phyloP scores from a whole-genome alignment of 2,888 invertebrate genomes.

The Baccha elongata region DNA sequence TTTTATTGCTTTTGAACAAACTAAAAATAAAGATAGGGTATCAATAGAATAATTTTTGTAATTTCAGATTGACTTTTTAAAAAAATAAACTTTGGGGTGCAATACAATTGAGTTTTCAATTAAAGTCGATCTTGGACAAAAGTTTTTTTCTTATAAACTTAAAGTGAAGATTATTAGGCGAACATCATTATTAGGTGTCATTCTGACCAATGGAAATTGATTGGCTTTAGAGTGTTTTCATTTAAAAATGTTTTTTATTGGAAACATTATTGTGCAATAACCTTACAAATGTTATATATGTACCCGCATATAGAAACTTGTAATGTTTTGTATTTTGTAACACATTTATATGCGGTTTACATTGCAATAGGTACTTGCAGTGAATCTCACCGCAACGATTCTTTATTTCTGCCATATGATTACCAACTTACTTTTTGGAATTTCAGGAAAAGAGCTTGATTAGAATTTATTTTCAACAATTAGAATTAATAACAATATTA shows the following conservation, averaged over 20 bases:
- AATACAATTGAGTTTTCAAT: conserved; percentile 14
- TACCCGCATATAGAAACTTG: background rate
- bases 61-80: conserved; percentile 5
- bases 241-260: background rate
- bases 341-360: too few relatives aligned
- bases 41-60: background rate
- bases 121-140: conserved; percentile 11
- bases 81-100: background rate
- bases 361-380: too few relatives aligned
- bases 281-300: background rate
- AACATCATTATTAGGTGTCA: conserved; percentile 18
- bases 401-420: too few relatives aligned
- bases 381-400: too few relatives aligned
- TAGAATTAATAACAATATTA: too few relatives aligned
- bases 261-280: background rate
- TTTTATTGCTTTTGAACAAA: background rate
- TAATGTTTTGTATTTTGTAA: too few relatives aligned
- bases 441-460: too few relatives aligned
- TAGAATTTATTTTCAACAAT: too few relatives aligned
- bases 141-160: conserved; percentile 13
- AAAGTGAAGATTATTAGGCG: conserved; percentile 1
- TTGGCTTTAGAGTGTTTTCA: too few relatives aligned
- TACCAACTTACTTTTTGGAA: too few relatives aligned
- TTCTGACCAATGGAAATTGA: conserved; percentile 23
- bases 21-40: background rate